A percentile compares a stretch with the other conserved stretches of the same genome.
phyloP scores from a whole-genome alignment of 2,888 invertebrate genomes.

The Fissipunctia ypsillon region DNA sequence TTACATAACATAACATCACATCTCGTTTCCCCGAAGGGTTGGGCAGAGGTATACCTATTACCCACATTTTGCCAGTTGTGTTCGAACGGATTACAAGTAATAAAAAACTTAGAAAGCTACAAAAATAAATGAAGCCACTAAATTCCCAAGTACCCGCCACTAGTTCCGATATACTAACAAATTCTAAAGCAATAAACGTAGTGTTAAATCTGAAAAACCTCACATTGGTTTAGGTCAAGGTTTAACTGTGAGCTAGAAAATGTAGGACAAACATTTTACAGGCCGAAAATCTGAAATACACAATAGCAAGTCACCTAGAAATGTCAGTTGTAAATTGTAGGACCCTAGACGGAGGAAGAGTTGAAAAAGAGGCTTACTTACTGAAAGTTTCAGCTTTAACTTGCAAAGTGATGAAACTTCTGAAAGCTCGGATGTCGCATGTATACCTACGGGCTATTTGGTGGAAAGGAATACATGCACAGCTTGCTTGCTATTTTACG shows the following conservation, averaged over 20 bases:
- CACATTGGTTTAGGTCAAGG: conserved; percentile 32
- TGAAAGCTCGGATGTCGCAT: background rate
- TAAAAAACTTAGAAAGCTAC: no score
- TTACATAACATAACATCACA: no score
- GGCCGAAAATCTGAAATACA: background rate
- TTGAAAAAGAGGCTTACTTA: background rate
- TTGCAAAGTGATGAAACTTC: conserved; percentile 14
- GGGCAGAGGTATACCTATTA: no score
- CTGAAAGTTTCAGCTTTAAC: conserved; percentile 14
- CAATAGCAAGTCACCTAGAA: background rate
- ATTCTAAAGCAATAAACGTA: no score
- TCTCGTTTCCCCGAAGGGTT: no score
- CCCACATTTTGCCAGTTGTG: no score
- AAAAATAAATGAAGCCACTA: no score
- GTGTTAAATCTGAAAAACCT: background rate
- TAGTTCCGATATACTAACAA: no score
- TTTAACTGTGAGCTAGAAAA: conserved; percentile 20
- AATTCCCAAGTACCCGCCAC: no score
- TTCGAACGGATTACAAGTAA: no score
- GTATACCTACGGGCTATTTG: background rate
- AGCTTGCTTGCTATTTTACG: background rate
- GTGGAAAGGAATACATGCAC: background rate
- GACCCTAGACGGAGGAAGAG: background rate
- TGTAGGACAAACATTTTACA: conserved; percentile 18
- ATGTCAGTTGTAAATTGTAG: background rate